A percentile compares a stretch with the other conserved stretches of the same genome.
These are phyloP conservation scores for Chinchilla lanigera DNA, from an alignment of 2,113 vertebrate genomes.

Conservation along the genomic window DNA sequence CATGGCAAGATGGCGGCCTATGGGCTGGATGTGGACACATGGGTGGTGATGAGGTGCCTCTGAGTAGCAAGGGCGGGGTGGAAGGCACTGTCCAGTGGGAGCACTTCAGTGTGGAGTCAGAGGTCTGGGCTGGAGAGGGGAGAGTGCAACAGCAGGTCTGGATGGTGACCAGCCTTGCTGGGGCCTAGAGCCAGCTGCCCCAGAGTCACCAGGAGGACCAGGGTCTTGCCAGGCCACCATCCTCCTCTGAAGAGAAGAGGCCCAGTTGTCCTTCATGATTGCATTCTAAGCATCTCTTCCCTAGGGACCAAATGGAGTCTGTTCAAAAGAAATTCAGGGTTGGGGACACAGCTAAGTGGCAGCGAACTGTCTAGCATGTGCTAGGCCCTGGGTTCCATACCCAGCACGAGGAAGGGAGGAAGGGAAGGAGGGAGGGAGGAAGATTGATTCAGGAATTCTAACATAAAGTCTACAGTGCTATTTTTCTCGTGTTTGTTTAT, in stretches of 20 bases:
- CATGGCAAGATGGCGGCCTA: neutral
- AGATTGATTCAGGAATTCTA: neutral
- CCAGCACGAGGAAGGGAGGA: neutral
- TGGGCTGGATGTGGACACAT: neutral
- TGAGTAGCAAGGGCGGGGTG: neutral
- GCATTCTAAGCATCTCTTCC: neutral
- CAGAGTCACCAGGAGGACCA: neutral
- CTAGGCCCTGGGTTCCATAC: neutral
- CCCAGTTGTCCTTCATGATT: neutral
- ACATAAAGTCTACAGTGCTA: neutral
- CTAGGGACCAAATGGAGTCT: neutral
- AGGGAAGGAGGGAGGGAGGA: neutral
- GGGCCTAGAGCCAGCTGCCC: neutral
- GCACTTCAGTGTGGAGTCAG: neutral
- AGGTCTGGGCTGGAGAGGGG: neutral
- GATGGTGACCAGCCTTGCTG: neutral
- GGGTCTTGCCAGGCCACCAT: neutral
- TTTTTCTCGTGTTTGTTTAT: neutral
- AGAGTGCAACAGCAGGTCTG: neutral
- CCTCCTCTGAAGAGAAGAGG: neutral
- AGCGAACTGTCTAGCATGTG: neutral
- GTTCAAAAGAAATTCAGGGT: neutral
- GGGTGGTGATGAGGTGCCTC: neutral
- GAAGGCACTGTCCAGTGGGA: neutral
- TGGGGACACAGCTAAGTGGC: neutral